Conservation (phyloP, 2,797 vertebrate species). For the Parauchenoglanis punctatus region DNA sequence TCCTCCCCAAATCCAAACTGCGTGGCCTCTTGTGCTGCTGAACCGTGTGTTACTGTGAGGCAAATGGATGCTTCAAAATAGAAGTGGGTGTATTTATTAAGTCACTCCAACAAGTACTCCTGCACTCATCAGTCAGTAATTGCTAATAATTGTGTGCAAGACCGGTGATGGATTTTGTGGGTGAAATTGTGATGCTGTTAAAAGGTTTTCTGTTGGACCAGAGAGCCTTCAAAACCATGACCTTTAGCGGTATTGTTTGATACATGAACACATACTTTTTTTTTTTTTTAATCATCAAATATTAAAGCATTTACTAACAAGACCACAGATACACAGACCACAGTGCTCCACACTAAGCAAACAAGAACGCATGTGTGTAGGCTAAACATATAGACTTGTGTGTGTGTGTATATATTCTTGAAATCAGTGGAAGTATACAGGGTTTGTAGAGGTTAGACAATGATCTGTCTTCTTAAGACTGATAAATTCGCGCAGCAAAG, state of each 20-base stretch:
- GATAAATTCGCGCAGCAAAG: background rate
- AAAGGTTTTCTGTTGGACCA: slow-evolving; percentile 35
- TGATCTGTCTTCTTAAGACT: background rate
- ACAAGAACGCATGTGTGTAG: slow-evolving; percentile 5
- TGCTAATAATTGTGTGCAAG: slow-evolving; percentile 75
- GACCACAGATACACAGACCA: background rate
- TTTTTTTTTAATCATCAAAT: background rate
- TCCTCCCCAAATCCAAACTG: slow-evolving; percentile 15
- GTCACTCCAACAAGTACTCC: slow-evolving; percentile 64
- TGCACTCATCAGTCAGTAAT: slow-evolving; percentile 71
- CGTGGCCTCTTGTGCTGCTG: slow-evolving; percentile 40
- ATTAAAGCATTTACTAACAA: slow-evolving; percentile 15
- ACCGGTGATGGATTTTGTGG: slow-evolving; percentile 53
- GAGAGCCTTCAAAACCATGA: slow-evolving; percentile 9
- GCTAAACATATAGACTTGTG: slow-evolving; percentile 3
- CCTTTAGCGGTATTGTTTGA: slow-evolving; percentile 1
- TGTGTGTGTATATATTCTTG: background rate
- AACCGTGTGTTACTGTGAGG: slow-evolving; percentile 48
- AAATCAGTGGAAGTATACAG: background rate
- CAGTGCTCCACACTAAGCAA: background rate
- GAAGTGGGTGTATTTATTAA: slow-evolving; percentile 69
- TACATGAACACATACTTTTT: background rate
- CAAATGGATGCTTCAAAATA: slow-evolving; percentile 56
- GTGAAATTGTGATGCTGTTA: slow-evolving; percentile 45
- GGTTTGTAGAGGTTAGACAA: background rate